A percentile compares a stretch with the other conserved stretches of the same genome.
Conservation (phyloP, 1,140 invertebrate genomes). For the Cylas formicarius region DNA sequence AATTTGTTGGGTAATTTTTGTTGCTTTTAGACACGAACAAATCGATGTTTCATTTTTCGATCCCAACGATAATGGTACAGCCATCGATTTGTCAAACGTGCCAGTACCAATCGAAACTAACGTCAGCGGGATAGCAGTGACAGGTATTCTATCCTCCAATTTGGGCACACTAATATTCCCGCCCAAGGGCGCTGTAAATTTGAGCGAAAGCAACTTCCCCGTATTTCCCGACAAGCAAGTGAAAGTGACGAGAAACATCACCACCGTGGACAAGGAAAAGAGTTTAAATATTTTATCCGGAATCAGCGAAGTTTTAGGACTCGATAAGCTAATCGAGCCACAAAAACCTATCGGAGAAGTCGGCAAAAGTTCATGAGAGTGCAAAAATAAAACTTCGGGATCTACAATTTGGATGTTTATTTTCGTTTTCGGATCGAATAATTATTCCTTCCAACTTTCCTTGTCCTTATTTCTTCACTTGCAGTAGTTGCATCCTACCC, state of each 20-base stretch:
- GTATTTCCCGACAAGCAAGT: slow-evolving; percentile 26
- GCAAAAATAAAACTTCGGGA: too few relatives aligned
- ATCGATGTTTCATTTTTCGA: slow-evolving; percentile 50
- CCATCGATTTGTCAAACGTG: slow-evolving; percentile 46
- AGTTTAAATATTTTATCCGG: slow-evolving; percentile 22
- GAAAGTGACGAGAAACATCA: slow-evolving; percentile 29
- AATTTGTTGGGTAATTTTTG: slow-evolving; percentile 2
- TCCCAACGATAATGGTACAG: slow-evolving; percentile 43
- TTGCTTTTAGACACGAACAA: slow-evolving; percentile 43
- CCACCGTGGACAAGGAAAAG: slow-evolving; percentile 21
- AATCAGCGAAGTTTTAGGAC: slow-evolving; percentile 13
- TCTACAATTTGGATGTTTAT: too few relatives aligned
- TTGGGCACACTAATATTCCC: slow-evolving; percentile 37
- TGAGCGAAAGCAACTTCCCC: slow-evolving; percentile 18
- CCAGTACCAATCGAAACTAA: slow-evolving; percentile 49
- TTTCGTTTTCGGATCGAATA: too few relatives aligned
- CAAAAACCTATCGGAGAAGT: not conserved
- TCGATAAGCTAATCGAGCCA: slow-evolving; percentile 3
- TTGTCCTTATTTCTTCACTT: too few relatives aligned
- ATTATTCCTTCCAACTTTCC: too few relatives aligned
- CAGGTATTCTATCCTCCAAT: slow-evolving; percentile 45
- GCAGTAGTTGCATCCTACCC: too few relatives aligned
- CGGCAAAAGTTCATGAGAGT: not conserved
- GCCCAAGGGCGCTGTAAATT: slow-evolving; percentile 10
- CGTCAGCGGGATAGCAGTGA: slow-evolving; percentile 46